Percentiles rank a stretch among this genome's conserved stretches.
Evolutionary conservation across 1,140 invertebrate species (phyloP).

Genomic region (Mercenaria mercenaria): DNA sequence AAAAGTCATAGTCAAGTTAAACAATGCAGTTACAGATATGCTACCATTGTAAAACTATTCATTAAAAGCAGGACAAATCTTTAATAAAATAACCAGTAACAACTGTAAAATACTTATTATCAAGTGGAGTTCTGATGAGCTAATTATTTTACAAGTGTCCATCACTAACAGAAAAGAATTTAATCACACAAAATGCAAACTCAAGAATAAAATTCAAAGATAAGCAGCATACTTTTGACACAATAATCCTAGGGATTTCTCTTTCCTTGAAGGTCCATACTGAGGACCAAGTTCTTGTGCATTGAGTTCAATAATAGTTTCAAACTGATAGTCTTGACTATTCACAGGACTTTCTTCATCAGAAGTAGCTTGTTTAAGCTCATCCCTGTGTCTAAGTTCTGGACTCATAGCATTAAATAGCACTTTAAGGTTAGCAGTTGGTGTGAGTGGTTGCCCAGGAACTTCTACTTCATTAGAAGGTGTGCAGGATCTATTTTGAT

Average conservation of each 20-base stretch:
- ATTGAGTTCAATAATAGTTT: constrained; percentile 66
- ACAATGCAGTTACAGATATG: too few species aligned
- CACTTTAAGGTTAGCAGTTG: constrained; percentile 86
- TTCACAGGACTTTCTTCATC: constrained; percentile 52
- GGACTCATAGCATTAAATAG: constrained; percentile 85
- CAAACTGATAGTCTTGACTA: constrained; percentile 62
- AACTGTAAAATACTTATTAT: too few species aligned
- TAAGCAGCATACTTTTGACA: constrained; percentile 85
- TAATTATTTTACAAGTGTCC: too few species aligned
- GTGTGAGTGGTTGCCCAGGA: constrained; percentile 81
- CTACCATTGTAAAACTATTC: too few species aligned
- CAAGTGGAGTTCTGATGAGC: too few species aligned
- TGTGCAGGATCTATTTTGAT: constrained; percentile 51
- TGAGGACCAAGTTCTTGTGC: constrained; percentile 71
- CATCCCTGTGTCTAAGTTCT: constrained; percentile 82
- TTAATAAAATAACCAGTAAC: too few species aligned
- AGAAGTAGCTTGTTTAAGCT: constrained; percentile 68
- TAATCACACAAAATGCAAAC: too few species aligned
- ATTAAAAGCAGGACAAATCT: too few species aligned
- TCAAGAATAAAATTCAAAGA: too few species aligned
- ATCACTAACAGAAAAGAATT: too few species aligned
- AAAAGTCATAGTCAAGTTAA: too few species aligned
- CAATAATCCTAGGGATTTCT: constrained; percentile 86
- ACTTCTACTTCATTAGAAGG: constrained; percentile 67
- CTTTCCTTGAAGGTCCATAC: constrained; percentile 81